Evolutionary conservation across 2,113 vertebrate genomes (phyloP).

Genomic region (Aptenodytes forsteri): DNA sequence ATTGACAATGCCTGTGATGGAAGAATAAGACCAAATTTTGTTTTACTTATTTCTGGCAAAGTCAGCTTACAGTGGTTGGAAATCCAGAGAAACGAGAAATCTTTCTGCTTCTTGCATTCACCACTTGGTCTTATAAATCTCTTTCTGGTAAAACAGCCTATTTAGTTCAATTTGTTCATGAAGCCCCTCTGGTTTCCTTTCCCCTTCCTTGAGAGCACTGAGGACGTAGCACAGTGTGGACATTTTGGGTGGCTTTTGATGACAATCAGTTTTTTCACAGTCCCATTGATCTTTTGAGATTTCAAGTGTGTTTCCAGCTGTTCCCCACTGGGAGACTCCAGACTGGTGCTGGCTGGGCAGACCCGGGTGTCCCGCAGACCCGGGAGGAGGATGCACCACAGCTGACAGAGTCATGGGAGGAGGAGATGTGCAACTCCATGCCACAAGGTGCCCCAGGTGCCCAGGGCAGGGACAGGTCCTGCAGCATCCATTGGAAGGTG

Average conservation of each 20-base stretch:
- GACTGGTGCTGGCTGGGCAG: neutral
- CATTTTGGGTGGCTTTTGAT: neutral
- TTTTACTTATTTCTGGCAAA: neutral
- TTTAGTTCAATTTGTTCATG: neutral
- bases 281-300: neutral
- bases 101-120: neutral
- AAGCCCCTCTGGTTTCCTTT: neutral
- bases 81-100: neutral
- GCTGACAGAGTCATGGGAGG: neutral
- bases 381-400: neutral
- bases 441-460: fast-evolving
- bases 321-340: neutral
- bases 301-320: neutral
- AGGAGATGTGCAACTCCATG: neutral
- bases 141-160: neutral
- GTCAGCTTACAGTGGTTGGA: neutral
- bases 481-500: neutral
- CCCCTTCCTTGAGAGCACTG: neutral
- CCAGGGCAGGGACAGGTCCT: neutral
- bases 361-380: fast-evolving
- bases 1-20: neutral
- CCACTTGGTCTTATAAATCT: neutral
- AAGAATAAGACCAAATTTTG: neutral
- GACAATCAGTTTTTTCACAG: neutral
- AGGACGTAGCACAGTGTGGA: neutral